phyloP scores from a whole-genome alignment of 2,888 invertebrate genomes.

The Syrphus vitripennis region DNA sequence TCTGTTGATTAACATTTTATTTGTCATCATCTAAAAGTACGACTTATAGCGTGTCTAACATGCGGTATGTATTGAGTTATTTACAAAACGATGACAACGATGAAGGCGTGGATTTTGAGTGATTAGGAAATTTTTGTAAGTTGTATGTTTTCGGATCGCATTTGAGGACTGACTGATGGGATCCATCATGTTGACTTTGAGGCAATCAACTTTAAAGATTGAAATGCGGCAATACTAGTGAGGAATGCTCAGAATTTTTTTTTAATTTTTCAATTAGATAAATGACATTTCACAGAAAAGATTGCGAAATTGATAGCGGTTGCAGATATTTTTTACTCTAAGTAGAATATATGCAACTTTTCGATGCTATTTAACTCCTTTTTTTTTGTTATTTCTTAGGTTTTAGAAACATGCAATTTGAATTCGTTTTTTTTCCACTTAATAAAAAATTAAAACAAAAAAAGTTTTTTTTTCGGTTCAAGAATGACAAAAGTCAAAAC shows the following conservation, averaged over 20 bases:
- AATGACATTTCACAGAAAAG: neutral
- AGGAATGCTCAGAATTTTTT: neutral
- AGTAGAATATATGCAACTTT: neutral
- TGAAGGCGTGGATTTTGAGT: slow-evolving; percentile 11
- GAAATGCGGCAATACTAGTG: neutral
- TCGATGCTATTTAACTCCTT: neutral
- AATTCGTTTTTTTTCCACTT: too few species aligned
- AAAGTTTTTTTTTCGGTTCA: too few species aligned
- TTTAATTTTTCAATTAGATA: neutral
- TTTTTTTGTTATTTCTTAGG: too few species aligned
- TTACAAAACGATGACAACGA: neutral
- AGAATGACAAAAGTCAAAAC: too few species aligned
- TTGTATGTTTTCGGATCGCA: neutral
- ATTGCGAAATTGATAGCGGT: too few species aligned
- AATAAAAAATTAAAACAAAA: too few species aligned
- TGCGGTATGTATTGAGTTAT: slow-evolving; percentile 1
- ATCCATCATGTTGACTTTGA: neutral
- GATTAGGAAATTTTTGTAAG: neutral
- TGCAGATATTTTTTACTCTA: neutral
- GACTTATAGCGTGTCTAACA: neutral
- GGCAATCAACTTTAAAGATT: neutral
- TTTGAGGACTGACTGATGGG: neutral
- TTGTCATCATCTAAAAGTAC: slow-evolving; percentile 10
- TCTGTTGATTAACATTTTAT: slow-evolving; percentile 39
- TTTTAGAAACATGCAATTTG: too few species aligned